Conservation (phyloP, 2,797 vertebrate species). For the Spondyliosoma cantharus region DNA sequence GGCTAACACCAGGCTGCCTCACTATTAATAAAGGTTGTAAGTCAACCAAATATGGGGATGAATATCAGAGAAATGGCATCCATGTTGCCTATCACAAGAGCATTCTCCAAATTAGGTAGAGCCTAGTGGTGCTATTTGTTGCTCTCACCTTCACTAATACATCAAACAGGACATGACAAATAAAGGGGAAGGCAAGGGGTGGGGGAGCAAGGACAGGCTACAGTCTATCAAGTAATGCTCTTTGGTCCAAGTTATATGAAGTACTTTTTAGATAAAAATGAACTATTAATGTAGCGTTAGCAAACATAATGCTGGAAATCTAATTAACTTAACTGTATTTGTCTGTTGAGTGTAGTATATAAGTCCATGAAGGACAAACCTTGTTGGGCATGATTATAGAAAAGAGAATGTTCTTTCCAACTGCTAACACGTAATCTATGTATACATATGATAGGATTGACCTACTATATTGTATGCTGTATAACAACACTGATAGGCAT, state of each 20-base stretch:
- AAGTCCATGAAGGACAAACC: not conserved
- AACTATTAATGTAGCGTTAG: not conserved
- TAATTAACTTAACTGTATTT: not conserved
- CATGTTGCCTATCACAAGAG: constrained; percentile 64
- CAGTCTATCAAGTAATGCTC: constrained; percentile 19
- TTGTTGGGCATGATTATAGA: not conserved
- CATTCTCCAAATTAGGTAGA: constrained; percentile 67
- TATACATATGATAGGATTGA: not conserved
- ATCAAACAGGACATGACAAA: constrained; percentile 50
- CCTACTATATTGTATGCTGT: not conserved
- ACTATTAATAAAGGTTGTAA: constrained; percentile 76
- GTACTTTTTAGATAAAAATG: not conserved
- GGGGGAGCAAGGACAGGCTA: constrained; percentile 35
- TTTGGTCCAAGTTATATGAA: constrained; percentile 12
- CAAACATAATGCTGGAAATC: not conserved
- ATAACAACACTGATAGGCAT: not conserved
- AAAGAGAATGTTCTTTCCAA: not conserved
- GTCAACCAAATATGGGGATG: constrained; percentile 77
- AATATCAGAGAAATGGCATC: constrained; percentile 73
- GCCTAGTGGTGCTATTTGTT: constrained; percentile 70
- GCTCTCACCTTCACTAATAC: constrained; percentile 67
- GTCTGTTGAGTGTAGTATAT: not conserved
- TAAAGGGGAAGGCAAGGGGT: constrained; percentile 46
- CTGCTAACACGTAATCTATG: not conserved
- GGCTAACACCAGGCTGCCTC: constrained; percentile 41